Conservation (phyloP, 2,113 vertebrate genomes). For the Phalacrocorax aristotelis region DNA sequence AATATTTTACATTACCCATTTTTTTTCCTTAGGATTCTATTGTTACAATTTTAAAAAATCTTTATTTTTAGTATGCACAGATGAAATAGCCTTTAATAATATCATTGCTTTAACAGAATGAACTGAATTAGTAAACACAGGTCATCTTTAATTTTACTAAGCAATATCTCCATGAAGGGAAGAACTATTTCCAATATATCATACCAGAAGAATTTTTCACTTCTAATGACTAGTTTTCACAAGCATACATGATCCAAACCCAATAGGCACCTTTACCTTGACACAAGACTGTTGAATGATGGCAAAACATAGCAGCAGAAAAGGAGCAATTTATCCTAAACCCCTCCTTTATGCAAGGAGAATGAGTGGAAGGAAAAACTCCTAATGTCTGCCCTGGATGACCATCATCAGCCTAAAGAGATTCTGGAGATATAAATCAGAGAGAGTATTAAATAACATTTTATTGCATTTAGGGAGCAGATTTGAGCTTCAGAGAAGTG, state of each 20-base stretch:
- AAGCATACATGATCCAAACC: neutral
- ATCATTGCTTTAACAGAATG: neutral
- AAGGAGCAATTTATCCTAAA: neutral
- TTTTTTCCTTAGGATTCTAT: neutral
- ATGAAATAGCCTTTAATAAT: neutral
- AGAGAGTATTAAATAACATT: neutral
- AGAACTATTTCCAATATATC: neutral
- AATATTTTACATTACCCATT: neutral
- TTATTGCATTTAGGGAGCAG: neutral
- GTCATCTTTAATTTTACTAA: neutral
- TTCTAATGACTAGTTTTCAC: neutral
- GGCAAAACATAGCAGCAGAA: neutral
- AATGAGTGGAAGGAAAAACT: neutral
- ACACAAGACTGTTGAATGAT: neutral
- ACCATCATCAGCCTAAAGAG: neutral
- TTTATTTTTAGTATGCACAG: neutral
- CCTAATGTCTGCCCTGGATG: neutral
- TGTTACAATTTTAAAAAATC: neutral
- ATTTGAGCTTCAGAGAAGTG: neutral
- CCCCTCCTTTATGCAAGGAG: neutral
- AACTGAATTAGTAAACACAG: neutral
- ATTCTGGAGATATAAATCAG: neutral
- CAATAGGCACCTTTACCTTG: neutral
- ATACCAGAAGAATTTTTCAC: neutral
- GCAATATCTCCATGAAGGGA: neutral